These are phyloP conservation scores for Argyrosomus regius DNA, from an alignment of 2,797 vertebrate species.

Conservation along the genomic window DNA sequence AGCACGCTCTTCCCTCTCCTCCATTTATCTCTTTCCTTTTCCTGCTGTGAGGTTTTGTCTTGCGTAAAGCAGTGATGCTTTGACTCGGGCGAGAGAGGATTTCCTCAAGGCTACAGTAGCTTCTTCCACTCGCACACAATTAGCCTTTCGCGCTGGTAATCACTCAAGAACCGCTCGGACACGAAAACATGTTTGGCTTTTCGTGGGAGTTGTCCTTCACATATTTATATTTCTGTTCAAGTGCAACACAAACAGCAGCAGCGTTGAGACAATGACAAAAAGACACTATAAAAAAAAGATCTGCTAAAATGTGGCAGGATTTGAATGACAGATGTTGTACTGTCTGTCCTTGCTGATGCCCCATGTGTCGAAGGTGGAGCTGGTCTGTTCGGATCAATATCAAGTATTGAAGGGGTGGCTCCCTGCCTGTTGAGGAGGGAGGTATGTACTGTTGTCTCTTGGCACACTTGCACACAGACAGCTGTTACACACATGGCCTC, in stretches of 20 bases:
- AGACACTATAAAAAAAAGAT: constrained; percentile 19
- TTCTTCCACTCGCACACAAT: constrained; percentile 74
- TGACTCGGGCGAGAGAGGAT: constrained; percentile 81
- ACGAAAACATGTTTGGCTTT: constrained; percentile 72
- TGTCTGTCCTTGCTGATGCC: constrained; percentile 36
- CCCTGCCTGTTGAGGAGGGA: constrained; percentile 14
- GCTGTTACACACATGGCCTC: constrained; percentile 47
- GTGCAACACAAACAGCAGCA: constrained; percentile 43
- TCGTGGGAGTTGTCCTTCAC: constrained; percentile 47
- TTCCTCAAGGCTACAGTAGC: constrained; percentile 79
- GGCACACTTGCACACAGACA: constrained; percentile 60
- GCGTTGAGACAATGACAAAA: constrained; percentile 6
- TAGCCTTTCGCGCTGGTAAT: constrained; percentile 58
- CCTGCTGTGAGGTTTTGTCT: constrained; percentile 78
- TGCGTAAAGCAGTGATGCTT: constrained; percentile 72
- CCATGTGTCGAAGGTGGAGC: constrained; percentile 61
- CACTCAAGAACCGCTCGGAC: constrained; percentile 47
- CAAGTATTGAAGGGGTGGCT: constrained; percentile 36
- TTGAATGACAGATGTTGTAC: constrained; percentile 64
- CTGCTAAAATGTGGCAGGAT: constrained; percentile 44
- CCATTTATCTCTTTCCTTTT: constrained; percentile 82
- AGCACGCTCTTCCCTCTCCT: constrained; percentile 72
- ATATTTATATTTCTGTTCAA: constrained; percentile 52
- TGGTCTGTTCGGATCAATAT: constrained; percentile 67
- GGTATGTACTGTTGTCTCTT: constrained; percentile 34